Conservation (phyloP, 2,888 invertebrate genomes). For the Nomada goodeniana region DNA sequence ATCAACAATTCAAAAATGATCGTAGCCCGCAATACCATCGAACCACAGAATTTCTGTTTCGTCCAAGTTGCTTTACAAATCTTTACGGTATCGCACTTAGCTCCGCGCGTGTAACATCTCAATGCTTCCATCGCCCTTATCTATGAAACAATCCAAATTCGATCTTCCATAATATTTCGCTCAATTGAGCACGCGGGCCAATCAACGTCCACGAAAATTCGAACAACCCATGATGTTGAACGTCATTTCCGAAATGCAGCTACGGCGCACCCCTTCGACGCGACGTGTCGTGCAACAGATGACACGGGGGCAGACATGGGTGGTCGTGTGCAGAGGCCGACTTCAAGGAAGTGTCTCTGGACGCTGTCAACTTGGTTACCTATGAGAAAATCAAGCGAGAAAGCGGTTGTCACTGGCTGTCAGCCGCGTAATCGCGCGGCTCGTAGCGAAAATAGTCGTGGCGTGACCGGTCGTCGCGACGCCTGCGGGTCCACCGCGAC, state of each 20-base stretch:
- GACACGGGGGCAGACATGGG: constrained; percentile 52
- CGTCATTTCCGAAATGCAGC: constrained; percentile 1
- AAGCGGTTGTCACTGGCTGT: constrained; percentile 75
- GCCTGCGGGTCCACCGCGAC: constrained; percentile 68
- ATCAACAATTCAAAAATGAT: too few relatives aligned
- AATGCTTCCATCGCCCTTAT: too few relatives aligned
- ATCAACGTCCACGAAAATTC: too few relatives aligned
- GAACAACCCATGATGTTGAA: background rate
- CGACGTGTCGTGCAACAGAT: constrained; percentile 3
- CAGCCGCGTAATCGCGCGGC: constrained; percentile 71
- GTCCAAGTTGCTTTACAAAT: too few relatives aligned
- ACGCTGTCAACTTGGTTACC: constrained; percentile 72
- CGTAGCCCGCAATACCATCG: too few relatives aligned
- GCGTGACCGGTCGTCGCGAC: constrained; percentile 58
- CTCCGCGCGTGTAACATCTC: too few relatives aligned
- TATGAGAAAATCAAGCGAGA: constrained; percentile 70
- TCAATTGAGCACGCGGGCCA: too few relatives aligned
- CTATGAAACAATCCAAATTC: too few relatives aligned
- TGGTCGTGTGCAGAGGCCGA: constrained; percentile 63
- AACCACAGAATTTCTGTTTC: too few relatives aligned
- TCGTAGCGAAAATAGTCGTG: constrained; percentile 76
- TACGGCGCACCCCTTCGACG: constrained; percentile 12
- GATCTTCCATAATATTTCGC: too few relatives aligned
- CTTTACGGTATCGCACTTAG: too few relatives aligned
- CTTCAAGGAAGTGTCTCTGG: constrained; percentile 72